Base-by-base conservation (phyloP, 2,113 vertebrate genomes). In the Leptosomus discolor region DNA sequence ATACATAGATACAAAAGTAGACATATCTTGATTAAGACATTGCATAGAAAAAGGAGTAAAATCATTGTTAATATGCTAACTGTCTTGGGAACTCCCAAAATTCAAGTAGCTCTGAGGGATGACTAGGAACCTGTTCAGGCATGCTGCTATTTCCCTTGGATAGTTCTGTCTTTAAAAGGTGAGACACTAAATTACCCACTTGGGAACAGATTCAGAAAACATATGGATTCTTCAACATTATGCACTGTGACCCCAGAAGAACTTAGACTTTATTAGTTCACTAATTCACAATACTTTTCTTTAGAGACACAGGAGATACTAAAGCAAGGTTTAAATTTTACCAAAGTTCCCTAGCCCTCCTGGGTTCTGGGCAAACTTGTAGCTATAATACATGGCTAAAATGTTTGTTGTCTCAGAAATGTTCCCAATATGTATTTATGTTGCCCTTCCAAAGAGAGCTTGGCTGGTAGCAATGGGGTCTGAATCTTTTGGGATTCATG, bases 81-180 rank as follows among this genome's bases (percentile, higher is more conserved):
- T 84, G 50, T 63, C 64, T 54, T 50, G 24, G 58, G 45, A 94
- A 57, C 30, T 90, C 29, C 50, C 63, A 48, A 67, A 76, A 93
- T 81, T 77, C 37, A 45, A 94, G 18, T 58, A 82, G 60, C 32
- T 94, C 56, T 32, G 67, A 53, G 64, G 64, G 50, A 67, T 63
- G 45, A 13, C n/a, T 45, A 41, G 22, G 29, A 57, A 77, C 13
- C 20, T 81, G n/a, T 50, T 87, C 87, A 89, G 64, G 56, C 69
- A 70, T 67, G 54, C 29, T 70, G 16, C 37, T 41, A n/a, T 65
- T 89, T 95, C 46, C 41, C 29, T 81, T 58, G 69, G 60, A 70
- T 61, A 77, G 41, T 80, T 94, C 81, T 94, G 60, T 54, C 90
- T 94, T 93, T 85, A 70, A 87, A 91, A 94, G 46, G 56, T 71